A percentile compares a stretch with the other conserved stretches of the same genome.
Conservation (phyloP, 2,888 invertebrate species). For the Eristalis intricaria region DNA sequence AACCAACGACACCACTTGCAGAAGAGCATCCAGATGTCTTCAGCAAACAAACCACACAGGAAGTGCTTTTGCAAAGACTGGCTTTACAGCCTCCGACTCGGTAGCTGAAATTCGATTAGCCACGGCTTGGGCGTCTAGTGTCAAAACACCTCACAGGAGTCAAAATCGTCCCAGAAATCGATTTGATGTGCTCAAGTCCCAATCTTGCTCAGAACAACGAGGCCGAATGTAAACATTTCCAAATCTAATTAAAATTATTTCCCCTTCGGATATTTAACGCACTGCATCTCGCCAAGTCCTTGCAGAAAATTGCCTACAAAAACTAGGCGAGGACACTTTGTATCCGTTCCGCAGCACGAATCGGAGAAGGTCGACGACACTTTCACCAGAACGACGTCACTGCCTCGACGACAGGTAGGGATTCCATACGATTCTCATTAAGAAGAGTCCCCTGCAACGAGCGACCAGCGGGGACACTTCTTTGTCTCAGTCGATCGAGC, state of each 20-base stretch:
- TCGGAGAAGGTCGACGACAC: slow-evolving; percentile 11
- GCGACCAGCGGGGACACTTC: slow-evolving; percentile 24
- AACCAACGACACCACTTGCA: not conserved
- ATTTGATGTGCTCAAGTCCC: slow-evolving; percentile 45
- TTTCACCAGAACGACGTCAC: not conserved
- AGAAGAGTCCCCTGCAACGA: slow-evolving; percentile 6
- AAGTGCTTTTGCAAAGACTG: not conserved
- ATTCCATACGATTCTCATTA: slow-evolving; percentile 26
- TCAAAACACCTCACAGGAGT: slow-evolving; percentile 36
- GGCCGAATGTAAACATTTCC: slow-evolving; percentile 12
- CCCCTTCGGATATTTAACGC: slow-evolving; percentile 37
- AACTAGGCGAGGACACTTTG: not conserved
- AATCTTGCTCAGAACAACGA: not conserved
- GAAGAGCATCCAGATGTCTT: not conserved
- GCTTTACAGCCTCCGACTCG: not conserved
- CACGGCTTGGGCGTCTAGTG: slow-evolving; percentile 21
- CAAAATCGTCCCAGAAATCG: slow-evolving; percentile 19
- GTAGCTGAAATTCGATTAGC: slow-evolving; percentile 23
- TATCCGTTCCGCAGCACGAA: slow-evolving; percentile 5
- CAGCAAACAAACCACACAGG: not conserved
- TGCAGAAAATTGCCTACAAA: not conserved
- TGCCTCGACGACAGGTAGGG: slow-evolving; percentile 15
- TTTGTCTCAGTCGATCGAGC: slow-evolving; percentile 6
- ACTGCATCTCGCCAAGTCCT: not conserved
- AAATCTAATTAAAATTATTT: slow-evolving; percentile 41